Evolutionary conservation across 2,113 vertebrate genomes (phyloP).

Genomic region (Leucoraja erinaceus): DNA sequence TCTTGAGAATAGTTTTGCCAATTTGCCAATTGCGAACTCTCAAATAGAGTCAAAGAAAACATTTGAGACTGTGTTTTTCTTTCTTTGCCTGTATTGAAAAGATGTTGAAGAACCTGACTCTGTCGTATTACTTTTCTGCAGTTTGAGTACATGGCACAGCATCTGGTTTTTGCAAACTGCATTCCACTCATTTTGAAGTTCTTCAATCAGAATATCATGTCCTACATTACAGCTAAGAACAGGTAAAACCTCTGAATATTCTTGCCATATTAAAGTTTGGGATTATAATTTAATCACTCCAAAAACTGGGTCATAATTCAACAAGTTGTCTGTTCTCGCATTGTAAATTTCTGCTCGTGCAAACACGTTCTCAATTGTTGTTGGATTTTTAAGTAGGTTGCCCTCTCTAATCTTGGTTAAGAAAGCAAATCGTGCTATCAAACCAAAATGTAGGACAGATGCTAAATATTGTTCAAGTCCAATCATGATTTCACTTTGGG

Average conservation of each 20-base stretch:
- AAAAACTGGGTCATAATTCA: neutral
- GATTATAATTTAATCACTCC: neutral
- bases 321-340: neutral
- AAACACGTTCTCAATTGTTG: neutral
- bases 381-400: neutral
- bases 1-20: too few relatives aligned
- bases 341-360: neutral
- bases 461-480: neutral
- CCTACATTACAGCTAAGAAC: constrained; percentile 97
- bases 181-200: constrained; percentile 97
- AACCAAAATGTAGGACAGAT: neutral
- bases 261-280: neutral
- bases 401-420: neutral
- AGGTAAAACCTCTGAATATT: constrained; percentile 57
- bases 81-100: neutral
- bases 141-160: constrained; percentile 99
- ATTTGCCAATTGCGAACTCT: too few relatives aligned
- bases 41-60: too few relatives aligned
- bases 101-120: neutral
- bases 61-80: neutral
- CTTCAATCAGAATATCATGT: constrained; percentile 99
- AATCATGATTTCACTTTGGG: neutral
- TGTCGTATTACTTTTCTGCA: constrained; percentile 44
- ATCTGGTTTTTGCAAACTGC: constrained; percentile 96
- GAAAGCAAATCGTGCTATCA: neutral